Conservation (phyloP, 2,797 vertebrate species). For the Prionace glauca region DNA sequence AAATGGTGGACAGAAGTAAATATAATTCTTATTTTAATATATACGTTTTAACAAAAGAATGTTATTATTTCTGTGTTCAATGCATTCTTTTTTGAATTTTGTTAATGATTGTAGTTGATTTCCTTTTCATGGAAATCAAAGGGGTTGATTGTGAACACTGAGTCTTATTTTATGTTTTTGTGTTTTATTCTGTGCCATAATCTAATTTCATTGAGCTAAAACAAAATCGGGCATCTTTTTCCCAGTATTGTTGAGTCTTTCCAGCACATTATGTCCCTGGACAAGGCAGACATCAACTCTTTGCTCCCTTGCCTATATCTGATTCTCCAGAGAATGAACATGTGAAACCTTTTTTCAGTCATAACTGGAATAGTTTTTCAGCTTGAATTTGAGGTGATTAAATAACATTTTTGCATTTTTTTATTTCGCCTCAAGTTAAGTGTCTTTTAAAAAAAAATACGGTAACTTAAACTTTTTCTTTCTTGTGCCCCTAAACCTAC, state of each 20-base stretch:
- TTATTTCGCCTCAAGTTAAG: background rate
- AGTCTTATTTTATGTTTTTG: background rate
- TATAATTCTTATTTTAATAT: background rate
- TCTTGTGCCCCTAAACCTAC: background rate
- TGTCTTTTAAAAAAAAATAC: background rate
- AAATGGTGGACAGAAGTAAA: conserved; percentile 79
- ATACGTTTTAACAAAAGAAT: background rate
- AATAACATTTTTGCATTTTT: background rate
- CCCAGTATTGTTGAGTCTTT: background rate
- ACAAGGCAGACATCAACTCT: background rate
- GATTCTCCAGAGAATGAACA: background rate
- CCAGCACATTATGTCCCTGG: background rate
- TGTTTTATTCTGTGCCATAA: background rate
- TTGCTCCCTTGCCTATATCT: background rate
- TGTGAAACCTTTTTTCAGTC: background rate
- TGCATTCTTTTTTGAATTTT: background rate
- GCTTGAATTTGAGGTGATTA: background rate
- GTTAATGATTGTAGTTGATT: background rate
- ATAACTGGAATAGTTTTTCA: background rate
- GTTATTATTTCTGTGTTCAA: background rate
- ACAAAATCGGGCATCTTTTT: background rate
- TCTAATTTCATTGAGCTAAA: background rate
- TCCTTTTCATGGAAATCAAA: background rate
- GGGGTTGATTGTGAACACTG: background rate
- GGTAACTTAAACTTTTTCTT: background rate